Evolutionary conservation across 2,113 vertebrate genomes (phyloP).

Genomic region (Limanda limanda): DNA sequence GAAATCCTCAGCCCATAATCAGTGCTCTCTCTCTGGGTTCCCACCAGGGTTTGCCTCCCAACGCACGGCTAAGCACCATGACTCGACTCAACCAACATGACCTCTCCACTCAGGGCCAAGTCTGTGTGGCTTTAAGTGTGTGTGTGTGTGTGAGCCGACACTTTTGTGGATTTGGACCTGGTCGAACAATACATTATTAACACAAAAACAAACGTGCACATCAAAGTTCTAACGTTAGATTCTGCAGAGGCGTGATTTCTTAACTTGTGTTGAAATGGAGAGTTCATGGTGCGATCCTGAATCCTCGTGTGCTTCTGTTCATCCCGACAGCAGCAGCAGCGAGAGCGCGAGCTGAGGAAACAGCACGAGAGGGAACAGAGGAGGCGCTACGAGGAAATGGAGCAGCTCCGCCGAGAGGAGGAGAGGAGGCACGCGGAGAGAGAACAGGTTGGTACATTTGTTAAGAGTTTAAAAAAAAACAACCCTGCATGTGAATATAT

Average conservation of each 20-base stretch:
- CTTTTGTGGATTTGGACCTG: background rate
- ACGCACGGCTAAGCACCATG: constrained; percentile 47
- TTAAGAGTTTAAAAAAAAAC: no score
- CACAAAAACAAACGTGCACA: no score
- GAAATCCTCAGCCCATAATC: constrained; percentile 71
- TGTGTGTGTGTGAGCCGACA: background rate
- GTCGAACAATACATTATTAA: no score
- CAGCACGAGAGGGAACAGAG: constrained; percentile 94
- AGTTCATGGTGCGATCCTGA: background rate
- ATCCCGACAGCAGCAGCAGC: constrained; percentile 88
- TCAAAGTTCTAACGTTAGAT: no score
- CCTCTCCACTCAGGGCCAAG: constrained; percentile 34
- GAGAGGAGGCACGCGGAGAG: constrained; percentile 92
- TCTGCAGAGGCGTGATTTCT: background rate
- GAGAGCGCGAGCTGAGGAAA: constrained; percentile 92
- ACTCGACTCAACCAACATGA: constrained; percentile 57
- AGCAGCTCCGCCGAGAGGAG: constrained; percentile 92
- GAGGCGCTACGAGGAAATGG: constrained; percentile 88
- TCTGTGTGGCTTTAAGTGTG: constrained; percentile 14
- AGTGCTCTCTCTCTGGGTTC: constrained; percentile 53
- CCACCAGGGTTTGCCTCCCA: constrained; percentile 54
- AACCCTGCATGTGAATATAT: background rate
- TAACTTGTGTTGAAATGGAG: constrained; percentile 1
- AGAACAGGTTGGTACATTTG: constrained; percentile 87
- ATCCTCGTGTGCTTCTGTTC: background rate